Base-by-base conservation (phyloP, 1,140 invertebrate genomes). In the Lucilia cuprina region DNA sequence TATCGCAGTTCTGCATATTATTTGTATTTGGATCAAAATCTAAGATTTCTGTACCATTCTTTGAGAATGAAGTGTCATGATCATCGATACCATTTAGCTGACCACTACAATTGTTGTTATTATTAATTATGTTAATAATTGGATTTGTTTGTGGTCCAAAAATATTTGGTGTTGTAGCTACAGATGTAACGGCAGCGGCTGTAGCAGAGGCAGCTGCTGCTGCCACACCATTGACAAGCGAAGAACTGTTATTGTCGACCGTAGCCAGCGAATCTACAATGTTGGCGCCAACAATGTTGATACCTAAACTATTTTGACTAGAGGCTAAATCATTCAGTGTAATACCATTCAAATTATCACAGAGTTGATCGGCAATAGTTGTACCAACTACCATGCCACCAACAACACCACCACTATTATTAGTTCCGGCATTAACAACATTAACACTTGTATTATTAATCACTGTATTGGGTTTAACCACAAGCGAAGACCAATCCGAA, bases 31-130 rank as follows among this genome's bases (percentile, higher is more conserved):
- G 88, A 47, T 91, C 90, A 86, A 91, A 91, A 86, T 91, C 90
- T 21, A 89, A 93, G 49, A 94, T 93, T 85, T 93, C 93, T 30
- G 92, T 92, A 34, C 93, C 93, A 86, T 94, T 94, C 87, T 93
- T 93, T 13, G 93, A 93, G 86, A 93, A 94, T 3, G 93, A 94
- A 85, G 88, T 90, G 87, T 91, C 89, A 86, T 90, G 90, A 25
- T 91, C 90, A 74, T 91, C 90, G 83, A 84, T 84, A 80, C 47
- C 47, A 80, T 80, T 80, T 17, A 50, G 35, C 74, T 84, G 74
- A 82, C 21, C 49, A 77, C 77, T 50, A 78, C 55, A 80, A 77
- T 77, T 83, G 41, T 83, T 85, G 34, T 77, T 85, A 41, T 77
- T 83, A 60, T 60, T 77, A 41, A 85, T 84, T 13, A 84, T 85